Conservation (phyloP, 2,797 vertebrate genomes). For the Garrulus glandarius region DNA sequence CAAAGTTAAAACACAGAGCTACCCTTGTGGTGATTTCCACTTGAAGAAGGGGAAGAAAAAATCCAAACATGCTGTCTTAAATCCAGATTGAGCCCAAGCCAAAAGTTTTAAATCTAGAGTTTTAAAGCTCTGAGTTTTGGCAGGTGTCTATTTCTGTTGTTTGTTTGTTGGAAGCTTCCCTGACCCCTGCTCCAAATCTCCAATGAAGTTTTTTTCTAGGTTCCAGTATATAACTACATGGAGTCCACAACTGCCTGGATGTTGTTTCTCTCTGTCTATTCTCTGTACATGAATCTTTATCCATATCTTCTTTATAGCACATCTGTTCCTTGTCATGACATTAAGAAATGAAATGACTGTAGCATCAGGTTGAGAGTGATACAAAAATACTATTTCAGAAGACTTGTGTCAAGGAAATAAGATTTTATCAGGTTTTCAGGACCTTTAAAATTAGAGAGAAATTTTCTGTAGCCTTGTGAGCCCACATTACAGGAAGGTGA, state of each 20-base stretch:
- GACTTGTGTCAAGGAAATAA: not conserved
- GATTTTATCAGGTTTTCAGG: not conserved
- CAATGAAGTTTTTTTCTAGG: not conserved
- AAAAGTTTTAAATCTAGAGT: not conserved
- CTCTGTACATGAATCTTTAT: not conserved
- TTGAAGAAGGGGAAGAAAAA: not conserved
- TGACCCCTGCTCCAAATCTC: not conserved
- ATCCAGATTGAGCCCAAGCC: not conserved
- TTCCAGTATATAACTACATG: not conserved
- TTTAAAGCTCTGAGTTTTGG: not conserved
- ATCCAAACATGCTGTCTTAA: not conserved
- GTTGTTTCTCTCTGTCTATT: not conserved
- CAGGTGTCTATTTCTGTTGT: not conserved
- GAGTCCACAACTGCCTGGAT: not conserved
- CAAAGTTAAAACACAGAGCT: not conserved
- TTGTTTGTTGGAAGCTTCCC: not conserved
- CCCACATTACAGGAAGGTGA: not conserved
- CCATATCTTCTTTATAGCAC: not conserved
- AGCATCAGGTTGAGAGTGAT: not conserved
- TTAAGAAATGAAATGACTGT: not conserved
- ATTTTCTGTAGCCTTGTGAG: not conserved
- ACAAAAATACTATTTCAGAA: not conserved
- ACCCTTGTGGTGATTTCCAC: not conserved
- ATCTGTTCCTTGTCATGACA: not conserved
- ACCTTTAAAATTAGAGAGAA: not conserved